phyloP scores from a whole-genome alignment of 2,113 vertebrate genomes.

The Spheniscus mendiculus region DNA sequence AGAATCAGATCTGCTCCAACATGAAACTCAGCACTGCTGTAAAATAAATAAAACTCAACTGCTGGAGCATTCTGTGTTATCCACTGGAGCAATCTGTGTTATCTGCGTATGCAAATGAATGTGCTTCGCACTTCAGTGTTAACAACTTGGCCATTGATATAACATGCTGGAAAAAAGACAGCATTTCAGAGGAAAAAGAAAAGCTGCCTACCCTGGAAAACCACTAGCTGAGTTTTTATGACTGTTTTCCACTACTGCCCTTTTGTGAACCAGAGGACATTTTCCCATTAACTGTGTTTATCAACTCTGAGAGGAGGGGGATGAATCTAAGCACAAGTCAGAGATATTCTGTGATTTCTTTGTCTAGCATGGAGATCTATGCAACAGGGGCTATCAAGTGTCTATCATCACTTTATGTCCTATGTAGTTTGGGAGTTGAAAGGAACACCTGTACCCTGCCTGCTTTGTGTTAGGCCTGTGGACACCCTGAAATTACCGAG shows the following conservation, averaged over 20 bases:
- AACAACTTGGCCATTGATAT: neutral
- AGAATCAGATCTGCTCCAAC: neutral
- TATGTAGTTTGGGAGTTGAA: neutral
- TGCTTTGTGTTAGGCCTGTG: neutral
- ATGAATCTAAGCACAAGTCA: neutral
- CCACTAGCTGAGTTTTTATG: neutral
- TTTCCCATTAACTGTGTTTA: neutral
- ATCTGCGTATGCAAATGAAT: neutral
- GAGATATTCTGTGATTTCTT: neutral
- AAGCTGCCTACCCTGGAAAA: neutral
- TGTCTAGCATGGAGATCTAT: neutral
- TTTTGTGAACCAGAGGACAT: neutral
- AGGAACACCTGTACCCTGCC: neutral
- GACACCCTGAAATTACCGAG: neutral
- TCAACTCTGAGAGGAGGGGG: neutral
- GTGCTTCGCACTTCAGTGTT: neutral
- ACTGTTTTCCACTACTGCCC: neutral
- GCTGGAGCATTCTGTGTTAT: neutral
- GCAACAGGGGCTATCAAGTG: neutral
- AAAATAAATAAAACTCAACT: neutral
- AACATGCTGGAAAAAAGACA: neutral
- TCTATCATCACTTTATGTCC: neutral
- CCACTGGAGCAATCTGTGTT: neutral
- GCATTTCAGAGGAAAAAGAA: slow-evolving; percentile 6
- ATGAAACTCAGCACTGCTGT: neutral